phyloP scores from a whole-genome alignment of 2,888 invertebrate genomes.

The Aphidoletes aphidimyza region DNA sequence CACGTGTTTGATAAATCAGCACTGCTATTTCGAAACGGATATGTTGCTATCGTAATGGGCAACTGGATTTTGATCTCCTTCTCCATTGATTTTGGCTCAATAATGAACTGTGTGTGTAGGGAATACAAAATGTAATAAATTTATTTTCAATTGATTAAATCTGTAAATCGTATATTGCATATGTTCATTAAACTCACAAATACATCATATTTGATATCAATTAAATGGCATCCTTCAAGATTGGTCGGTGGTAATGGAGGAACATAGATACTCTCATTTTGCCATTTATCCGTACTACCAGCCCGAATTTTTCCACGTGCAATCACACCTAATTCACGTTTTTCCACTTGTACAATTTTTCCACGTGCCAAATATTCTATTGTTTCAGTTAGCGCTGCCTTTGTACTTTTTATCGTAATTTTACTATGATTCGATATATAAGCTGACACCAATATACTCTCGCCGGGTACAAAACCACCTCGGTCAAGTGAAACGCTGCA shows the following conservation, averaged over 20 bases:
- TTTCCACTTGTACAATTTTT: conserved; percentile 87
- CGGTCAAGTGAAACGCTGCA: conserved; percentile 89
- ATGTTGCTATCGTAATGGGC: conserved; percentile 91
- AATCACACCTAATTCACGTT: conserved; percentile 83
- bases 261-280: conserved; percentile 88
- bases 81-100: conserved; percentile 90
- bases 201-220: conserved; percentile 92
- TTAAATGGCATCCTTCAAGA: conserved; percentile 91
- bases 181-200: conserved; percentile 78
- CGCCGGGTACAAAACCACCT: conserved; percentile 95
- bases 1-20: conserved; percentile 71
- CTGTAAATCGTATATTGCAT: no score
- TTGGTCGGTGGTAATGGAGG: conserved; percentile 95
- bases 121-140: conserved; percentile 7
- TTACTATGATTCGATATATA: conserved; percentile 86
- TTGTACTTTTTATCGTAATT: conserved; percentile 84
- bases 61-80: conserved; percentile 92
- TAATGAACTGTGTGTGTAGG: conserved; percentile 77
- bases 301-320: conserved; percentile 83
- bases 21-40: conserved; percentile 79
- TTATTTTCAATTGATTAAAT: no score
- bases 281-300: conserved; percentile 85
- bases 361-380: conserved; percentile 89
- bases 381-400: conserved; percentile 87
- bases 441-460: conserved; percentile 88